A percentile compares a stretch with the other conserved stretches of the same genome.
Evolutionary conservation across 2,888 invertebrate species (phyloP).

Genomic region (Athripsodes cinereus): DNA sequence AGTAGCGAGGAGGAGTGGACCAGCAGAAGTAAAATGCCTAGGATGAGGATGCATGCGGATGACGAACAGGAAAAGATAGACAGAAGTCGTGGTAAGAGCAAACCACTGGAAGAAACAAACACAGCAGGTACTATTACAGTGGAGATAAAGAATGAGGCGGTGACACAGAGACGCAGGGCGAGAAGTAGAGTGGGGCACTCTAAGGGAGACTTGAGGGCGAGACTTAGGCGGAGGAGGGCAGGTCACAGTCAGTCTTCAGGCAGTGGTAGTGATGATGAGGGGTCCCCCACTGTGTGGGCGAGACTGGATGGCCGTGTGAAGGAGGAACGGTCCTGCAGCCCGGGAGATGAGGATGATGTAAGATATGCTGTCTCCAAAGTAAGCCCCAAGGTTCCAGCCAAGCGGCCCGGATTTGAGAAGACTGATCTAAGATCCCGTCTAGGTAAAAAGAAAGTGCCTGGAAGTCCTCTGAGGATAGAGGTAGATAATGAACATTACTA

Average conservation of each 20-base stretch:
- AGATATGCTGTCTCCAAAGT: conserved; percentile 30
- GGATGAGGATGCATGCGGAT: conserved; percentile 87
- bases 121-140: conserved; percentile 15
- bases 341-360: conserved; percentile 31
- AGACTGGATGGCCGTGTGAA: conserved; percentile 41
- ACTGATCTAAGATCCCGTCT: conserved; percentile 40
- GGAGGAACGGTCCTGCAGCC: conserved; percentile 22
- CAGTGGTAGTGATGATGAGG: conserved; percentile 30
- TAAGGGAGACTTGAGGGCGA: conserved; percentile 9
- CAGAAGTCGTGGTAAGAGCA: conserved; percentile 24
- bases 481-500: conserved; percentile 39
- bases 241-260: conserved; percentile 25
- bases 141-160: conserved; percentile 20
- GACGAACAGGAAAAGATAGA: conserved; percentile 65
- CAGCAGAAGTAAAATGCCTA: conserved; percentile 57
- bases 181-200: neutral
- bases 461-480: conserved; percentile 37
- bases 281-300: conserved; percentile 51
- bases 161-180: neutral
- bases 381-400: neutral
- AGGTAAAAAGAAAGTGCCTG: conserved; percentile 34
- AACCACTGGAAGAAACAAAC: neutral
- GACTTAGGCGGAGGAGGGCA: conserved; percentile 20
- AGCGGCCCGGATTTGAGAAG: conserved; percentile 19
- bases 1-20: conserved; percentile 51